Conservation (phyloP, 2,113 vertebrate genomes). For the Hyaena hyaena region DNA sequence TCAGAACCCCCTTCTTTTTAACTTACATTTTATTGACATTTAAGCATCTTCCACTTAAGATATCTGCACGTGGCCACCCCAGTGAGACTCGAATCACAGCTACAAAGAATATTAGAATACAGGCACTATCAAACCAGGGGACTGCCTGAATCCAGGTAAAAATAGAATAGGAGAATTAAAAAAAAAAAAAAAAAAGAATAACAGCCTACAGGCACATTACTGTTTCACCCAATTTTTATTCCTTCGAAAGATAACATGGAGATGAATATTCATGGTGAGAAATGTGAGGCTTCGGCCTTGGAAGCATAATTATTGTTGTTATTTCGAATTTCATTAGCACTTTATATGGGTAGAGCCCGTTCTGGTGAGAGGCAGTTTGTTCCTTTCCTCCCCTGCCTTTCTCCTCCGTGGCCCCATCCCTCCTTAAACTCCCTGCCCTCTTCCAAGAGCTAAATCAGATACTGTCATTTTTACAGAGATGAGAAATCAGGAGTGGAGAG, state of each 20-base stretch:
- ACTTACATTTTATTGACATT: slow-evolving; percentile 56
- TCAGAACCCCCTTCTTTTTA: slow-evolving; percentile 42
- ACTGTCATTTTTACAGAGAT: slow-evolving; percentile 50
- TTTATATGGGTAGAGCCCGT: slow-evolving; percentile 55
- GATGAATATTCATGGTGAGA: slow-evolving; percentile 76
- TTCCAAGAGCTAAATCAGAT: slow-evolving; percentile 42
- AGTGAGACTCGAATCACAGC: slow-evolving; percentile 35
- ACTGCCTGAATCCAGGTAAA: slow-evolving; percentile 24
- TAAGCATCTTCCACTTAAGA: slow-evolving; percentile 66
- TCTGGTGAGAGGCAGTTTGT: background rate
- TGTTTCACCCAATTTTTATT: slow-evolving; percentile 52
- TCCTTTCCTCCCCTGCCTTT: background rate
- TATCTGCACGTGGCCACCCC: slow-evolving; percentile 8
- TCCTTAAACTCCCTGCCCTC: background rate
- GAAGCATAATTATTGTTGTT: slow-evolving; percentile 70
- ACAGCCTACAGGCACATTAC: background rate
- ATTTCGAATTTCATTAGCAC: slow-evolving; percentile 61
- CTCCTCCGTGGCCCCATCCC: background rate
- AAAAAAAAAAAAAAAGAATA: background rate
- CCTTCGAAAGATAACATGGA: slow-evolving; percentile 53
- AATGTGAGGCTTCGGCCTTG: slow-evolving; percentile 47
- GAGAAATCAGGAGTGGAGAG: slow-evolving; percentile 46
- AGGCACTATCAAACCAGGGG: slow-evolving; percentile 33
- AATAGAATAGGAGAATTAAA: background rate
- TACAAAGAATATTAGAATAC: background rate